These are phyloP conservation scores for Nothobranchius kuhntae DNA, from an alignment of 2,113 vertebrate genomes.

Conservation along the genomic window DNA sequence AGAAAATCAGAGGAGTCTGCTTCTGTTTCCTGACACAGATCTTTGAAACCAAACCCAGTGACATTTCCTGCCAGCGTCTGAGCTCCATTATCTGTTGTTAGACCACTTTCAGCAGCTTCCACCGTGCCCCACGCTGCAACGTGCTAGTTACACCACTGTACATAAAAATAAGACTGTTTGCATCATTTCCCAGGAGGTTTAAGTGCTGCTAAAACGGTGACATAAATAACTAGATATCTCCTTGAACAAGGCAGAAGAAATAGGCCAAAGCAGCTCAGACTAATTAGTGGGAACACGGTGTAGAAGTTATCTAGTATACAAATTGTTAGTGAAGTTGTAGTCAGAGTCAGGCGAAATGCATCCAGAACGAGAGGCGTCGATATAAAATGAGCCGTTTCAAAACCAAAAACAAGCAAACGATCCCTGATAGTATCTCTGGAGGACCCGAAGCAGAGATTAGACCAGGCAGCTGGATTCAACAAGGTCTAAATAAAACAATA, in stretches of 20 bases:
- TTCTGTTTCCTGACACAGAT: slow-evolving; percentile 31
- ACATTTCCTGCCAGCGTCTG: slow-evolving; percentile 22
- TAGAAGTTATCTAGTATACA: slow-evolving; percentile 29
- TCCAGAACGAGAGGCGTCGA: slow-evolving; percentile 9
- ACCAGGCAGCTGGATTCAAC: slow-evolving; percentile 46
- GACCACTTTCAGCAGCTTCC: slow-evolving; percentile 22
- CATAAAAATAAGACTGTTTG: slow-evolving; percentile 43
- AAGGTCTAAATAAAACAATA: slow-evolving; percentile 58
- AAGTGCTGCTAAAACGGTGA: slow-evolving; percentile 22
- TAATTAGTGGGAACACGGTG: slow-evolving; percentile 21
- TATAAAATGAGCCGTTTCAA: slow-evolving; percentile 16
- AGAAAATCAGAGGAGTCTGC: neutral
- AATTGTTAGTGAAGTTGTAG: slow-evolving; percentile 12
- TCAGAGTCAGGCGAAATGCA: slow-evolving; percentile 12
- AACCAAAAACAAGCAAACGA: slow-evolving; percentile 32
- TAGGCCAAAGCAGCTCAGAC: slow-evolving; percentile 12
- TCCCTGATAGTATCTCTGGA: slow-evolving; percentile 42
- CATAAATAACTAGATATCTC: slow-evolving; percentile 22
- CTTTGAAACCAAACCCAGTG: slow-evolving; percentile 44
- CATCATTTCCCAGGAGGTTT: slow-evolving; percentile 48
- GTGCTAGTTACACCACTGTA: slow-evolving; percentile 21
- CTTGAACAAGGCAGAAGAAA: slow-evolving; percentile 28
- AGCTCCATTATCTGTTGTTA: slow-evolving; percentile 4
- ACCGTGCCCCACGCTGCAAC: slow-evolving; percentile 40
- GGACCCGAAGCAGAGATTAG: slow-evolving; percentile 37